Percentiles rank a stretch among this genome's conserved stretches.
Conservation (phyloP, 53 echinoderm and acorn worm genomes). For the Paelopatides confundens region DNA sequence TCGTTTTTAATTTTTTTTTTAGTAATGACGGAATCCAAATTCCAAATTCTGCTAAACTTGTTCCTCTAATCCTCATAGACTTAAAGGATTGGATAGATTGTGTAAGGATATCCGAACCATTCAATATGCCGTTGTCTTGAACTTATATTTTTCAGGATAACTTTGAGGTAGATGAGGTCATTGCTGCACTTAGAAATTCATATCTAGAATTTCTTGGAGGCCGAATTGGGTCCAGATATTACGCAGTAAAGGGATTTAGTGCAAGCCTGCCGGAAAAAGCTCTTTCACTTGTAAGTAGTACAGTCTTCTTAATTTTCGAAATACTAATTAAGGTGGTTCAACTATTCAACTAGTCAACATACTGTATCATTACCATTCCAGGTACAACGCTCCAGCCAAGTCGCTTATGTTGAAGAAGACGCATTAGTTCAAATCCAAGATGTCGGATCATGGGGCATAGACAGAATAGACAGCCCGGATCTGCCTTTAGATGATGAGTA, state of each 20-base stretch:
- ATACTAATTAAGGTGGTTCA: too few relatives aligned
- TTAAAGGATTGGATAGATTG: too few relatives aligned
- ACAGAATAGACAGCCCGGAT: conserved; percentile 53
- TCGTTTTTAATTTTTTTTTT: too few relatives aligned
- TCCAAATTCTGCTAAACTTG: too few relatives aligned
- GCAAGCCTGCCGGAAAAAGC: conserved; percentile 5
- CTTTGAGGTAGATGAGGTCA: neutral
- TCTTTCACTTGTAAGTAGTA: neutral
- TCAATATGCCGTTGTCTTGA: too few relatives aligned
- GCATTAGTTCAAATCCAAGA: neutral
- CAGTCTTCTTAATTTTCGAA: too few relatives aligned
- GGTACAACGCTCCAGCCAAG: conserved; percentile 53
- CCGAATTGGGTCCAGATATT: neutral
- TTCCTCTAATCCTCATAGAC: too few relatives aligned
- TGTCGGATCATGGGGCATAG: conserved; percentile 66
- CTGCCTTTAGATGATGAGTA: conserved; percentile 52
- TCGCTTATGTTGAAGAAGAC: conserved; percentile 63
- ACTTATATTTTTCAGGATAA: neutral
- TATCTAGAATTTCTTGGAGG: neutral
- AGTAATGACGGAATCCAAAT: too few relatives aligned
- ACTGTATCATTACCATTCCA: neutral
- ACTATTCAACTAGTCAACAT: too few relatives aligned
- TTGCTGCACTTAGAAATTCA: neutral
- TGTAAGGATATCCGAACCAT: too few relatives aligned
- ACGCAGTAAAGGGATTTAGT: conserved; percentile 9